Evolutionary conservation across 1,140 invertebrate species (phyloP), one percentile per base, ranked within the genome.

Genomic region (Drosophila pachea): DNA sequence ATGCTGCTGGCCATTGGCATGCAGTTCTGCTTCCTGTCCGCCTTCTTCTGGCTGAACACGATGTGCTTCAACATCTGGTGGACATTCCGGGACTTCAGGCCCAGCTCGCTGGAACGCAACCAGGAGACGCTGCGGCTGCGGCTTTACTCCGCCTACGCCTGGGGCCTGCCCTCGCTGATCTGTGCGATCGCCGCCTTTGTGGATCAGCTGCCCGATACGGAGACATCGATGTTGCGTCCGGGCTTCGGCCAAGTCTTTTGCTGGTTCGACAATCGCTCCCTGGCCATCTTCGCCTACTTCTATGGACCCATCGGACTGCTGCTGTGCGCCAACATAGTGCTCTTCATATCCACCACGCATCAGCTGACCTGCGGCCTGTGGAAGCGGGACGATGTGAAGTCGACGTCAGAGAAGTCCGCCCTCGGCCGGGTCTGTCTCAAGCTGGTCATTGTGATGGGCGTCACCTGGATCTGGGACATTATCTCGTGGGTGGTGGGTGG

Each of bases 61-160:
- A 97, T 98, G 95, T 97, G 97, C 89, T 96, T 97, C 91, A 97
- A 98, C 90, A 96, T 97, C 87, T 97, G 95, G 94, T 95, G 95
- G 93, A 97, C 97, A 9, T 96, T 96, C 92, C 95, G 95, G 60
- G 95, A 96, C 90, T 91, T 96, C 79, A 91, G 95, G 61, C 95
- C 95, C 43, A 94, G 94, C 73, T 94, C 93, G 79, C 90, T 95
- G 89, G 95, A 96, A 89, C 94, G 94, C 87, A 93, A 94, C 76
- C 95, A 96, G 91, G 95, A 96, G 89, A 90, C 92, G 35, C 92
- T 94, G 61, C 91, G 95, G 40, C 92, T 95, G 52, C 91, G 94
- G 42, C 90, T 95, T 33, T 96, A 95, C 89, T 92, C 93, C 65
- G 92, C 93, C 71, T 96, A 95, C 90, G 95, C 95, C 40, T 96